These are phyloP conservation scores for Dendrolimus houi DNA, from an alignment of 2,888 invertebrate genomes.

Conservation along the genomic window DNA sequence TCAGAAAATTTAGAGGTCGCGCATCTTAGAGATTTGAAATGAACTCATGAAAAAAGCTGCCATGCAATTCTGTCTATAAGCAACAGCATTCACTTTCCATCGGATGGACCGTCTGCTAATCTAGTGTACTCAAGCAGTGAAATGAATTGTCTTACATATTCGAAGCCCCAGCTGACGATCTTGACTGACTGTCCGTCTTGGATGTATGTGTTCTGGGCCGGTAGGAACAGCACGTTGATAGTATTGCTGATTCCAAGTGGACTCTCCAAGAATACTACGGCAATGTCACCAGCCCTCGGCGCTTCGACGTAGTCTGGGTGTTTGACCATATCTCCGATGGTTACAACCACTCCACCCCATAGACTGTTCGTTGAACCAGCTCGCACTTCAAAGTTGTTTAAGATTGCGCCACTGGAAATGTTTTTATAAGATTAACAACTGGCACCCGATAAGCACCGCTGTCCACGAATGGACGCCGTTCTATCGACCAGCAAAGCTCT, in stretches of 20 bases:
- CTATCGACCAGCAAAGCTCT: no score
- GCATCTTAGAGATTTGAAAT: no score
- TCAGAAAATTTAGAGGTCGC: no score
- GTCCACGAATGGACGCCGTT: no score
- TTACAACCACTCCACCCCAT: constrained; percentile 26
- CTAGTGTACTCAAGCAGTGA: no score
- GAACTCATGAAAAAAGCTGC: no score
- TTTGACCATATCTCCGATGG: constrained; percentile 18
- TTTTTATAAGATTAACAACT: background rate
- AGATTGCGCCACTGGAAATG: constrained; percentile 27
- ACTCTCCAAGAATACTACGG: constrained; percentile 19
- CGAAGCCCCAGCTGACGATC: constrained; percentile 51
- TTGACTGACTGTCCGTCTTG: constrained; percentile 26
- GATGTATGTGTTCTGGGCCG: constrained; percentile 26
- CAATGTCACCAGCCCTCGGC: constrained; percentile 34
- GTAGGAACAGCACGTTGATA: constrained; percentile 32
- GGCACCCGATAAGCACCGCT: background rate
- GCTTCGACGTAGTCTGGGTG: constrained; percentile 30
- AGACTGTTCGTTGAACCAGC: constrained; percentile 46
- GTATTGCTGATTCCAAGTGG: constrained; percentile 24
- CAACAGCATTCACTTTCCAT: no score
- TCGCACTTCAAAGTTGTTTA: constrained; percentile 28
- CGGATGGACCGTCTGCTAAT: no score
- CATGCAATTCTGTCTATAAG: no score
- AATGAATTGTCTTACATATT: constrained; percentile 27